Base-by-base conservation (phyloP, 2,113 vertebrate species). In the Notarius quadriscutis region DNA sequence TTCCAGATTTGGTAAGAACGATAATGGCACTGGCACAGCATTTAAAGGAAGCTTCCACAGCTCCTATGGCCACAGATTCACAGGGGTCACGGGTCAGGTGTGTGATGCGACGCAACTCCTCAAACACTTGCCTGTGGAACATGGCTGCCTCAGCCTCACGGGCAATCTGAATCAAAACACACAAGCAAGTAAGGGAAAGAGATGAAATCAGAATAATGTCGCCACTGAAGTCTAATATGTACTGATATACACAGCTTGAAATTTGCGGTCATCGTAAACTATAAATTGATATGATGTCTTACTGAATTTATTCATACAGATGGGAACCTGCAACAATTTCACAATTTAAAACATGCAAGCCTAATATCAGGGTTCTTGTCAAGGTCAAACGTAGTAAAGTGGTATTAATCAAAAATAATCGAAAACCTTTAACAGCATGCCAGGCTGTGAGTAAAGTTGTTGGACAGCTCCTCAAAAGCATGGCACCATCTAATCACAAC, bases 11-110 rank as follows among this genome's bases (percentile, higher is more conserved):
- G 93, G 98, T 99, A 92, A 99, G 97, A 62, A 99, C 96, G 91
- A 99, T 97, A 93, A 99, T 97, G 91, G 97, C 98, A 92, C 96
- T 98, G 65, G 98, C 98, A 91, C 96, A 97, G 94, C 97, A 99
- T 95, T 99, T 99, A 96, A 99, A 99, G 88, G 98, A 98, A 63
- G 98, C 96, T 95, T 99, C 98, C 77, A 99, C 97, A 67, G 98
- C 95, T 27, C 98, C 98, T 85, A 99, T 97, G 85, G 98, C 98
- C 0, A 97, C 94, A 0, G 97, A 93, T 95, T 99, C 98, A 41
- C 97, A 97, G 94, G 98, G 98, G 93, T 99, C 98, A 18, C 96
- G 97, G 91, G 98, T 99, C 93, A 99, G 94, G 89, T 97, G 95
- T 53, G 96, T 94, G 92, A 96, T 94, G 67, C 97, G 97, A n/a